Base-by-base conservation (phyloP, 2,797 vertebrate species). In the Etheostoma nigrum region DNA sequence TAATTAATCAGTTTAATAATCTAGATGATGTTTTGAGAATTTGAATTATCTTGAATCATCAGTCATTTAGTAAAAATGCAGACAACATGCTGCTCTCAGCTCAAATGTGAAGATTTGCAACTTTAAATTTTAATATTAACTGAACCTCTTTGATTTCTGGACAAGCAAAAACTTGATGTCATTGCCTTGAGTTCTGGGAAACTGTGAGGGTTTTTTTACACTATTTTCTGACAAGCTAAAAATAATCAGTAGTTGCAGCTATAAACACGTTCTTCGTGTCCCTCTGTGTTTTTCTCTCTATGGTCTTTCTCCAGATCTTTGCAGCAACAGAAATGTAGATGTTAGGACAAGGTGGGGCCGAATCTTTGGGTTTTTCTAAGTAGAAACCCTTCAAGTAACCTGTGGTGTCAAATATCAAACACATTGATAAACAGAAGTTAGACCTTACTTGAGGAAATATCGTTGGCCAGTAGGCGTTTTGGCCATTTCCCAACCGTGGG, bases 401-500 rank as follows among this genome's bases (percentile, higher is more conserved):
- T 72, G 62, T 62, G 53, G 70, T 47, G 47, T 19, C 44, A 61
- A 54, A 82, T 75, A 78, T 76, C 21, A 63, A 69, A 72, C 54
- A 40, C 60, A 23, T 0, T 1, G 60, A 84, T 71, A 40, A 72
- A 63, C 21, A 48, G 16, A 23, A 74, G 51, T 47, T 33, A 51
- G 64, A 63, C 67, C 96, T 96, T 96, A 98, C 97, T 98, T 99
- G 81, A 99, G 95, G 78, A 98, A 99, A 90, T 99, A 99, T 89
- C 96, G 96, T 88, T 99, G 97, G 74, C 97, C 97, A 44, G 97
- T 96, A 1, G 96, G 94, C 0, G 97, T 99, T 91, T 99, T 98
- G 53, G 97, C 97, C 97, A 99, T 98, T 91, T 99, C 97, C 97
- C 97, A 98, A 45, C 97, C 97, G 2, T 96, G 96, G 15, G 97